phyloP scores from a whole-genome alignment of 2,888 invertebrate species.

The Timandra comae region DNA sequence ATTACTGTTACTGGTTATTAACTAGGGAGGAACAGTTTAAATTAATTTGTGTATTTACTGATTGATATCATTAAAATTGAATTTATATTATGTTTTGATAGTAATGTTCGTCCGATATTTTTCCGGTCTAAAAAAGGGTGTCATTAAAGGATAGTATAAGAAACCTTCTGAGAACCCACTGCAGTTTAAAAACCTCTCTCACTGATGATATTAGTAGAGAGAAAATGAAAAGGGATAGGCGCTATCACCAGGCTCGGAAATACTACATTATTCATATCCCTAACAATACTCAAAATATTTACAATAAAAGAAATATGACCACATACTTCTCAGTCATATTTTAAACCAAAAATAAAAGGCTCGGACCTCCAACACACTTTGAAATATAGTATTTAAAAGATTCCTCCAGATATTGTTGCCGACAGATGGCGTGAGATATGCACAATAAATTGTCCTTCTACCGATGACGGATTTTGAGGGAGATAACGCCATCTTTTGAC shows the following conservation, averaged over 20 bases:
- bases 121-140: too few species aligned
- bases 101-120: too few species aligned
- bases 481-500: conserved; percentile 70
- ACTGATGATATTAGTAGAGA: too few species aligned
- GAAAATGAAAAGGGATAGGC: too few species aligned
- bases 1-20: neutral
- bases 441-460: conserved; percentile 53
- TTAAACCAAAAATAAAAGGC: neutral
- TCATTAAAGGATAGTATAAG: too few species aligned
- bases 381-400: conserved; percentile 21
- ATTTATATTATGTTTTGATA: neutral
- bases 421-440: conserved; percentile 60
- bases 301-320: too few species aligned
- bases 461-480: conserved; percentile 66
- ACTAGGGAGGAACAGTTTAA: neutral
- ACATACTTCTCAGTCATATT: too few species aligned
- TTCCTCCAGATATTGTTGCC: conserved; percentile 33
- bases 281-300: too few species aligned
- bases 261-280: too few species aligned
- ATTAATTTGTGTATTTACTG: neutral
- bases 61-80: neutral
- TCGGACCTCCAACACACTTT: conserved; percentile 11
- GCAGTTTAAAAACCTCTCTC: too few species aligned
- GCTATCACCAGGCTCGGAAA: too few species aligned
- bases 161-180: too few species aligned